Percentiles rank a stretch among this genome's conserved stretches.
Conservation (phyloP, 2,888 invertebrate species). For the Coenonympha glycerion region DNA sequence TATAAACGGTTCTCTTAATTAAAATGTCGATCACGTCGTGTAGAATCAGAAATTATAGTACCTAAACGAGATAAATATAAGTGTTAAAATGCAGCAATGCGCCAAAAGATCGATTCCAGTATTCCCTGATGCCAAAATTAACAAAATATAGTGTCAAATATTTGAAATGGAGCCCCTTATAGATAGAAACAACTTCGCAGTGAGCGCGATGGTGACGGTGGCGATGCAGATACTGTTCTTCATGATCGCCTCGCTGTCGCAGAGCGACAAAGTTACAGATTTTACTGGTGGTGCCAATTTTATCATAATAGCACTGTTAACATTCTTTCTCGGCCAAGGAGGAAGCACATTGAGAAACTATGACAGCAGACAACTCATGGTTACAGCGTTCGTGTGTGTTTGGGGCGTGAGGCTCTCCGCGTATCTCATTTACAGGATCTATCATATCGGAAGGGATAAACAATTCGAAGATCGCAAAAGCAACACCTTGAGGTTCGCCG, state of each 20-base stretch:
- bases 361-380: conserved; percentile 92
- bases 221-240: conserved; percentile 92
- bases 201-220: conserved; percentile 89
- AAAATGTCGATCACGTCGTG: conserved; percentile 22
- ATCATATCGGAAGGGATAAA: conserved; percentile 93
- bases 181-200: conserved; percentile 89
- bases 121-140: conserved; percentile 51
- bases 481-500: conserved; percentile 90
- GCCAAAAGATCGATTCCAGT: conserved; percentile 48
- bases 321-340: conserved; percentile 89
- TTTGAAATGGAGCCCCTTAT: conserved; percentile 81
- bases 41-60: conserved; percentile 18
- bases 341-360: conserved; percentile 83
- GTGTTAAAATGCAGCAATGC: conserved; percentile 58
- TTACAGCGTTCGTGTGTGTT: conserved; percentile 88
- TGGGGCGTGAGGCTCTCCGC: conserved; percentile 92
- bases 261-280: conserved; percentile 93
- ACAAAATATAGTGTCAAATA: conserved; percentile 48
- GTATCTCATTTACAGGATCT: conserved; percentile 91
- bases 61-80: conserved; percentile 29
- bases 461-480: conserved; percentile 92
- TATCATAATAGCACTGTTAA: conserved; percentile 89
- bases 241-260: conserved; percentile 87
- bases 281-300: conserved; percentile 96
- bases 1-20: conserved; percentile 21